Evolutionary conservation across 2,888 invertebrate genomes (phyloP).

Genomic region (Pheosia gnoma): DNA sequence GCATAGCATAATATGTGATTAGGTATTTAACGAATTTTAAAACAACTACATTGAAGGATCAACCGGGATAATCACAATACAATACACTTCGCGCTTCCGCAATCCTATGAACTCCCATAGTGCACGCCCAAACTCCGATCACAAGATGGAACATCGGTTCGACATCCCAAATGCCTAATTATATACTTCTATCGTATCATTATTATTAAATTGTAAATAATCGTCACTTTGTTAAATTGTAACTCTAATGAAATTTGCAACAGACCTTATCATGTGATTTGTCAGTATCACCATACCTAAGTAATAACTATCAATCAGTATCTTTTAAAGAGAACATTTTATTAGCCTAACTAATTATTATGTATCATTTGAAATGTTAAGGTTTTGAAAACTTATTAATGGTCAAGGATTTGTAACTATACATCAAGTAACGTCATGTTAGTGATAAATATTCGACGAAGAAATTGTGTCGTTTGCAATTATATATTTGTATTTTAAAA

Average conservation of each 20-base stretch:
- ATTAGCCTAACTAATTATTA: slow-evolving; percentile 62
- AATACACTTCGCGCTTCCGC: slow-evolving; percentile 41
- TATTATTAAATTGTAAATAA: slow-evolving; percentile 48
- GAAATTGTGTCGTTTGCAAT: slow-evolving; percentile 15
- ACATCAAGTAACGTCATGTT: slow-evolving; percentile 8
- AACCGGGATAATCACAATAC: slow-evolving; percentile 53
- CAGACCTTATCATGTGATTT: slow-evolving; percentile 71
- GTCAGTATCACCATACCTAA: slow-evolving; percentile 68
- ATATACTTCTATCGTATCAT: slow-evolving; percentile 38
- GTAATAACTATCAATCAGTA: slow-evolving; percentile 68
- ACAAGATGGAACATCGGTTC: slow-evolving; percentile 28
- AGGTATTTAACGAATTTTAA: slow-evolving; percentile 53
- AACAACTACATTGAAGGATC: slow-evolving; percentile 66
- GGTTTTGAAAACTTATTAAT: slow-evolving; percentile 26
- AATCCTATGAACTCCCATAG: slow-evolving; percentile 19
- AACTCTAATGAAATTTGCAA: slow-evolving; percentile 60
- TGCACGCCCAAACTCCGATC: slow-evolving; percentile 19
- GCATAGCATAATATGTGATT: slow-evolving; percentile 56
- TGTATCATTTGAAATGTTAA: slow-evolving; percentile 40
- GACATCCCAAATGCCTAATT: slow-evolving; percentile 33
- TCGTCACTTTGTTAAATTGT: slow-evolving; percentile 39
- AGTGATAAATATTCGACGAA: slow-evolving; percentile 1
- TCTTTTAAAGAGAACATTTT: slow-evolving; percentile 67
- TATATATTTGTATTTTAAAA: slow-evolving; percentile 17
- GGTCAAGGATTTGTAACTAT: slow-evolving; percentile 20